A percentile compares a stretch with the other conserved stretches of the same genome.
Conservation (phyloP, 2,888 invertebrate species). For the Lutraria lutraria region DNA sequence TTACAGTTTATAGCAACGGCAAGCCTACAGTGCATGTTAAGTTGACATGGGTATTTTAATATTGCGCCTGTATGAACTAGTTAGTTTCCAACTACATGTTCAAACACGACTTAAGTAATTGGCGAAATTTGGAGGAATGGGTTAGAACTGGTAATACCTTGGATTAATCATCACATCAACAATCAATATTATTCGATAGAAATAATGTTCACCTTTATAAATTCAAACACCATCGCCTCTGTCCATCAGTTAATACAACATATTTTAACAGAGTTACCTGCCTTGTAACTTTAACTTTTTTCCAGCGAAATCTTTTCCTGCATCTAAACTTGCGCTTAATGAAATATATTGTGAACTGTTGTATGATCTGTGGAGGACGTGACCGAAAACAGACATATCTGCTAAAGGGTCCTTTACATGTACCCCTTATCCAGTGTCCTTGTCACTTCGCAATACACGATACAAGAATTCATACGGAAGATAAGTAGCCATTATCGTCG, state of each 20-base stretch:
- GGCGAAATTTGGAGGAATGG: no score
- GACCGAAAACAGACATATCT: not conserved
- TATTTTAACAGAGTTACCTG: not conserved
- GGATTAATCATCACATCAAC: not conserved
- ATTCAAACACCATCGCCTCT: not conserved
- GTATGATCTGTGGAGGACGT: not conserved
- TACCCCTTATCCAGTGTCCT: not conserved
- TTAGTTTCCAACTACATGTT: no score
- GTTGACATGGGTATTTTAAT: no score
- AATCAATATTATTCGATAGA: not conserved
- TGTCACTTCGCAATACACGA: slow-evolving; percentile 19
- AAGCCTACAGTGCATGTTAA: no score
- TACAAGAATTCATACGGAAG: not conserved
- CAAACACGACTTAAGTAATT: no score
- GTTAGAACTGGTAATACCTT: no score
- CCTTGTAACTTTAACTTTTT: not conserved
- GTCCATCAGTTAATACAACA: not conserved
- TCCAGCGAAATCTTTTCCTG: not conserved
- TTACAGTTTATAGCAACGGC: no score
- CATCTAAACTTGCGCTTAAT: not conserved
- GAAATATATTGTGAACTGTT: slow-evolving; percentile 20
- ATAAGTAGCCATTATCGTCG: no score
- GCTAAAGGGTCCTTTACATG: not conserved
- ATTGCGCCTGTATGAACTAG: no score
- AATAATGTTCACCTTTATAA: no score